Evolutionary conservation across 2,113 vertebrate species (phyloP).

Genomic region (Ovis canadensis): DNA sequence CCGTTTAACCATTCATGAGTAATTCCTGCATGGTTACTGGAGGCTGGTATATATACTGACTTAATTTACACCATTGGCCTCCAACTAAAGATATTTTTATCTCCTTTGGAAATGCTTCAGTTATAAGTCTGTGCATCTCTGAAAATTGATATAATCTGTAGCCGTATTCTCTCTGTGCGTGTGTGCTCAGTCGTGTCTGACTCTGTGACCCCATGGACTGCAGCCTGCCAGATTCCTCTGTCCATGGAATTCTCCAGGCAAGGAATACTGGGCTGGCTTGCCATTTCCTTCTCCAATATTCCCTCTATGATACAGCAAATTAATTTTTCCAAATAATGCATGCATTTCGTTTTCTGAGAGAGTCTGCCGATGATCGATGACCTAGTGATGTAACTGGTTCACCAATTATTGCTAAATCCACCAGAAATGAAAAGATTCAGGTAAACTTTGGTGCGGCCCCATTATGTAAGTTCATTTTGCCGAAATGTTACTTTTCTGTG

Average conservation of each 20-base stretch:
- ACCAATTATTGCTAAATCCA: not conserved
- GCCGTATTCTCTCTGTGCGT: not conserved
- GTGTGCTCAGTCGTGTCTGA: not conserved
- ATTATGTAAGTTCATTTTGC: no score
- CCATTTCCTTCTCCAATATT: not conserved
- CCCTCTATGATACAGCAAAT: rapidly evolving
- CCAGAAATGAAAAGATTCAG: no score
- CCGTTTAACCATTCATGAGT: not conserved
- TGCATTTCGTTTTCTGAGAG: not conserved
- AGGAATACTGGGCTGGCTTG: not conserved
- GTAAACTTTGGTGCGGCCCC: rapidly evolving
- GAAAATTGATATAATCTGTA: rapidly evolving
- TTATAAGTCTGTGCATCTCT: rapidly evolving
- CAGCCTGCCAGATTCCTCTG: not conserved
- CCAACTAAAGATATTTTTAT: rapidly evolving
- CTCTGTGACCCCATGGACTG: not conserved
- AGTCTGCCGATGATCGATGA: not conserved
- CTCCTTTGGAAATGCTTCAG: not conserved
- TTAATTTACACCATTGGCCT: not conserved
- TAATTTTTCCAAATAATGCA: not conserved
- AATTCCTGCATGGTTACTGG: no score
- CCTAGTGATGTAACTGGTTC: no score
- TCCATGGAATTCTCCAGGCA: not conserved
- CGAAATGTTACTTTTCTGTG: rapidly evolving
- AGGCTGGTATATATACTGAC: rapidly evolving